Conservation (phyloP, 2,797 vertebrate genomes). For the Hemitrygon akajei region DNA sequence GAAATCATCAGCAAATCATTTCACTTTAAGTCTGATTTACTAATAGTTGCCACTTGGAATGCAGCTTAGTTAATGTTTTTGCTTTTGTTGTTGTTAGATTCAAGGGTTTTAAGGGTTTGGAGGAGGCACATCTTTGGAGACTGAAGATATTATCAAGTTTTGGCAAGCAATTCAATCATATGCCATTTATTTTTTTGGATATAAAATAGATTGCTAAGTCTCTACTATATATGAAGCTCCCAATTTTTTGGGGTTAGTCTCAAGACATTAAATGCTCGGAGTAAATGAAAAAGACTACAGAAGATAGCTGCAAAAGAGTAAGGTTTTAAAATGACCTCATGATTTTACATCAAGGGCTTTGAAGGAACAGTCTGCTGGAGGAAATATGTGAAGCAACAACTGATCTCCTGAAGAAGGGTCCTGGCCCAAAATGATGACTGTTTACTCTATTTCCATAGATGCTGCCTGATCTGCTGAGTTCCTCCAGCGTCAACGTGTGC, state of each 20-base stretch:
- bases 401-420: too few relatives aligned
- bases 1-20: conserved; percentile 21
- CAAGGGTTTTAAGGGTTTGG: neutral
- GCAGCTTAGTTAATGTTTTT: neutral
- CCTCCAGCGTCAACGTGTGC: too few relatives aligned
- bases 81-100: neutral
- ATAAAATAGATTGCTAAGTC: neutral
- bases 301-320: neutral
- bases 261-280: neutral
- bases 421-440: too few relatives aligned
- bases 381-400: too few relatives aligned
- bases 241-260: neutral
- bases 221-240: neutral
- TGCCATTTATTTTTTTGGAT: neutral
- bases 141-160: neutral
- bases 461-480: too few relatives aligned
- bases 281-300: too few relatives aligned
- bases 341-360: neutral
- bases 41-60: neutral
- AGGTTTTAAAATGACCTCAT: neutral
- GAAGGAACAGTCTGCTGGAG: too few relatives aligned
- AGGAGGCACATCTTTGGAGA: neutral
- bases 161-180: neutral
- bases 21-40: neutral
- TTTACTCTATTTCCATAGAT: too few relatives aligned